These are phyloP conservation scores for Caenorhabditis briggsae DNA, from an alignment of 1,140 invertebrate species.

Conservation along the genomic window DNA sequence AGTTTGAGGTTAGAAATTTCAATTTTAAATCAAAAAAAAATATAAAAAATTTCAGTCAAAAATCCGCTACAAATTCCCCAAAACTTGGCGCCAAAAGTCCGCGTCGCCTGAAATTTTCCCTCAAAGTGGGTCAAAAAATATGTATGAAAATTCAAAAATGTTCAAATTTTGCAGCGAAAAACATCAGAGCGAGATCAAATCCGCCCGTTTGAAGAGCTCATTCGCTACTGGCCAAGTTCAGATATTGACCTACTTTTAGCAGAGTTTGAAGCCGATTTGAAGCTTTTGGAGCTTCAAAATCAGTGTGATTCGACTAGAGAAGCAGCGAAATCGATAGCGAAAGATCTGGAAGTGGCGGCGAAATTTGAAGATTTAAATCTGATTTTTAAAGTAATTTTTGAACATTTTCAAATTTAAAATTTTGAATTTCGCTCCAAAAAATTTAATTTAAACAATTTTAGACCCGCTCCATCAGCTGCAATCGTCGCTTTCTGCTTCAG, in stretches of 20 bases:
- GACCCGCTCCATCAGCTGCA: neutral
- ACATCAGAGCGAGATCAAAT: constrained; percentile 1
- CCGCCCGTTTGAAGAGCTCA: constrained; percentile 20
- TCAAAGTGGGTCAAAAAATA: neutral
- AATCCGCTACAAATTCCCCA: neutral
- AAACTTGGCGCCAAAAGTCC: neutral
- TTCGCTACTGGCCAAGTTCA: neutral
- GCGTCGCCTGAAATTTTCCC: neutral
- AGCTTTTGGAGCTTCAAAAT: constrained; percentile 4
- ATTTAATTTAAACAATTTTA: too few relatives aligned
- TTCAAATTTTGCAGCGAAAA: constrained; percentile 17
- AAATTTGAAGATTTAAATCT: neutral
- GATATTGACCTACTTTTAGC: constrained; percentile 2
- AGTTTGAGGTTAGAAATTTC: neutral
- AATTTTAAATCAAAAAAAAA: neutral
- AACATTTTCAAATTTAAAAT: too few relatives aligned
- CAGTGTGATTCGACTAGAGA: neutral
- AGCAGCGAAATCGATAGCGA: neutral
- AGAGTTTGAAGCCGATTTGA: constrained; percentile 45
- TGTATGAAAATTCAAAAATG: neutral
- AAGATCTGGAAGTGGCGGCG: neutral
- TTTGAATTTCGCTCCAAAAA: too few relatives aligned
- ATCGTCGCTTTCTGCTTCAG: neutral
- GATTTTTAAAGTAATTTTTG: constrained; percentile 4
- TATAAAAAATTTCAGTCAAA: neutral